A percentile compares a stretch with the other conserved stretches of the same genome.
These are phyloP conservation scores for Cephus nigrinus DNA, from an alignment of 2,888 invertebrate genomes.

Conservation along the genomic window DNA sequence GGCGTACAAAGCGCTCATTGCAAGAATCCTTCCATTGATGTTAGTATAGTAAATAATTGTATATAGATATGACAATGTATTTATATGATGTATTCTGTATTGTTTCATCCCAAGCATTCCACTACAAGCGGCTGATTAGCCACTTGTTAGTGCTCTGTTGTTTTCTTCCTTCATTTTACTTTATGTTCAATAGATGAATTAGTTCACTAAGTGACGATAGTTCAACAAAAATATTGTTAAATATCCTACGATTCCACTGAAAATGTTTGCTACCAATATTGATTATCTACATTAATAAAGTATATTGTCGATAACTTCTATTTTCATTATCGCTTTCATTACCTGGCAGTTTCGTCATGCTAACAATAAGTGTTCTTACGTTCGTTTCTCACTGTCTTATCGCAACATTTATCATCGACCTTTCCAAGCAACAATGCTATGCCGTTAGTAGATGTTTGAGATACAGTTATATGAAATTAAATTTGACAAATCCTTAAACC, in stretches of 20 bases:
- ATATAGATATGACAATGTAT: conserved; percentile 38
- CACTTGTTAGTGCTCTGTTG: not conserved
- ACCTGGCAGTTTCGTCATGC: not conserved
- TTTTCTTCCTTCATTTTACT: not conserved
- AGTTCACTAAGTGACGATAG: not conserved
- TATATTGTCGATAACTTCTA: conserved; percentile 40
- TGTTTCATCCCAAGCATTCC: conserved; percentile 52
- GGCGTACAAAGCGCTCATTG: not conserved
- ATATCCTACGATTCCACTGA: not conserved
- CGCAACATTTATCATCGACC: not conserved
- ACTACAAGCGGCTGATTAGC: conserved; percentile 34
- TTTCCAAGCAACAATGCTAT: not conserved
- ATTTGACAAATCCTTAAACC: not conserved
- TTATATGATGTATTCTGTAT: conserved; percentile 37
- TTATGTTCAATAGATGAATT: not conserved
- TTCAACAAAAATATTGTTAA: not conserved
- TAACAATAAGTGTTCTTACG: not conserved
- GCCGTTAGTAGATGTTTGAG: not conserved
- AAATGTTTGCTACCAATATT: conserved; percentile 47
- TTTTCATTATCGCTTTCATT: not conserved
- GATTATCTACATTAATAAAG: conserved; percentile 47
- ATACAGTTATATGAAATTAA: not conserved
- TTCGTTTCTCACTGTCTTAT: not conserved
- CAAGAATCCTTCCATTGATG: conserved; percentile 52
- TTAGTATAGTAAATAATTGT: conserved; percentile 53